Conservation (phyloP, 2,888 invertebrate genomes). For the Brenthis daphne region DNA sequence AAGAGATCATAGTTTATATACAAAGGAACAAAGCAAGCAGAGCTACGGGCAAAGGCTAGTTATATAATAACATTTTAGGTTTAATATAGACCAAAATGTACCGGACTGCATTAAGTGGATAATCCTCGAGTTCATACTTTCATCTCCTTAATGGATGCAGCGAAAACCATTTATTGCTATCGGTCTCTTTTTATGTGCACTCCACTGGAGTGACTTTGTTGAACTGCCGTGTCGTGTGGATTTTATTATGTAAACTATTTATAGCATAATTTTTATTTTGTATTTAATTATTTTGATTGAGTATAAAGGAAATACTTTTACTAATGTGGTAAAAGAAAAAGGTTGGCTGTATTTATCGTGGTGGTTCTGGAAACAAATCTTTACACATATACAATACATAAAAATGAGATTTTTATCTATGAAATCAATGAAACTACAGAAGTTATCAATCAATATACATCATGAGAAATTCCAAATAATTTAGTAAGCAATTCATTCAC, state of each 20-base stretch:
- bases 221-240: constrained; percentile 39
- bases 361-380: neutral
- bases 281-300: neutral
- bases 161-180: constrained; percentile 66
- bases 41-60: too few relatives aligned
- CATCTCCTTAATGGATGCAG: constrained; percentile 76
- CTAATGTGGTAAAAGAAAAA: neutral
- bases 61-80: too few relatives aligned
- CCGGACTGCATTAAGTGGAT: constrained; percentile 66
- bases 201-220: constrained; percentile 52
- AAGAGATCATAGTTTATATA: too few relatives aligned
- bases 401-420: too few relatives aligned
- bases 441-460: too few relatives aligned
- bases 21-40: too few relatives aligned
- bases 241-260: constrained; percentile 39
- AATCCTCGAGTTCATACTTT: constrained; percentile 73
- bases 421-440: too few relatives aligned
- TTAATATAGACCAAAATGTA: constrained; percentile 18
- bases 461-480: too few relatives aligned
- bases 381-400: too few relatives aligned
- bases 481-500: too few relatives aligned
- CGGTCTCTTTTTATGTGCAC: constrained; percentile 59
- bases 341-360: neutral
- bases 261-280: constrained; percentile 21
- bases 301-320: neutral